These are phyloP conservation scores for Podocnemis expansa DNA, from an alignment of 2,113 vertebrate species.

Conservation along the genomic window DNA sequence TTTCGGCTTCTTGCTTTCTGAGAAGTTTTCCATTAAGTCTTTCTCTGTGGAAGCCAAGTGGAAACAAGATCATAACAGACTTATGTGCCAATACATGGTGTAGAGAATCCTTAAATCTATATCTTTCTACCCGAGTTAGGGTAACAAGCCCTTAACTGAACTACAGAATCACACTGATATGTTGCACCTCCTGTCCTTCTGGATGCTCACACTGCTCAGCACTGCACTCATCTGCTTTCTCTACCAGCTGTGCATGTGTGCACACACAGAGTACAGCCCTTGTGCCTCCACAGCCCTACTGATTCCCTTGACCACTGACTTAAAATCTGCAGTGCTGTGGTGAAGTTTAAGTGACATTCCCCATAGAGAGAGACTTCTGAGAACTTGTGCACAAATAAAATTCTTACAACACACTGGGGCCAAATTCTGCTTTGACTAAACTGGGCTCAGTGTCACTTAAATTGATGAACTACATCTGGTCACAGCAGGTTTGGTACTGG, in stretches of 20 bases:
- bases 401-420: not conserved
- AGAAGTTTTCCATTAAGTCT: conserved; percentile 71
- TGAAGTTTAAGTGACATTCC: not conserved
- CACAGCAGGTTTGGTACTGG: not conserved
- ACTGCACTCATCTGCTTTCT: not conserved
- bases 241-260: not conserved
- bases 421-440: not conserved
- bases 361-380: not conserved
- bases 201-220: not conserved
- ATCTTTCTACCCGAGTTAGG: not conserved
- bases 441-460: not conserved
- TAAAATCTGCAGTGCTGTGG: too few species aligned
- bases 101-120: not conserved
- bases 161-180: not conserved
- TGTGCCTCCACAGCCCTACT: fast-evolving
- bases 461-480: not conserved
- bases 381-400: not conserved
- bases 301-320: not conserved
- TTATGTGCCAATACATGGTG: not conserved
- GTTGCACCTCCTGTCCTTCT: not conserved
- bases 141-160: not conserved
- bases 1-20: conserved; percentile 85
- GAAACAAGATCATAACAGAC: conserved; percentile 19
- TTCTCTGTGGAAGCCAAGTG: conserved; percentile 74
- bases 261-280: not conserved